Percentiles rank a stretch among this genome's conserved stretches.
Conservation (phyloP, 2,888 invertebrate genomes). For the Acronicta aceris region DNA sequence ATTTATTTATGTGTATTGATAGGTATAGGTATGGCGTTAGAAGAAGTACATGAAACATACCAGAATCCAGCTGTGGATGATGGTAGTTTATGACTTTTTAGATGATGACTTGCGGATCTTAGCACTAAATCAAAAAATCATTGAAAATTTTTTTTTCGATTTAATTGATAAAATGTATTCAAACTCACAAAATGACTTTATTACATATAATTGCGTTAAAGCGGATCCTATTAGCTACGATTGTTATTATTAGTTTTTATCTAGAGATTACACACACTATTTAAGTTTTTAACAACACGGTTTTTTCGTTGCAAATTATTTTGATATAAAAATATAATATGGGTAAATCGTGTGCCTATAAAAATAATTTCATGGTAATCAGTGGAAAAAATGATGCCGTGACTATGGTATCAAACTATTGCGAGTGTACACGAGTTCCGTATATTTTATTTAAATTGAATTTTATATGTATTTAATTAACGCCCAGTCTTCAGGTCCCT, state of each 20-base stretch:
- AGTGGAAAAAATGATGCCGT: constrained; percentile 15
- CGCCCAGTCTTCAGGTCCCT: no score
- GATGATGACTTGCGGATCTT: background rate
- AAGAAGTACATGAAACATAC: no score
- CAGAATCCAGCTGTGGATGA: no score
- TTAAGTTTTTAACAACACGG: constrained; percentile 20
- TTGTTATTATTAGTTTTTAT: constrained; percentile 30
- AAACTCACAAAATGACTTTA: constrained; percentile 20
- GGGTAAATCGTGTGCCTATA: constrained; percentile 34
- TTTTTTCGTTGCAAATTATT: constrained; percentile 29
- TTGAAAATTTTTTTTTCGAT: background rate
- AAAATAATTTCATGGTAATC: constrained; percentile 17
- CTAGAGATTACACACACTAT: constrained; percentile 3
- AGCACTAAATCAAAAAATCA: background rate
- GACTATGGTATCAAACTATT: background rate
- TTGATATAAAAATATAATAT: constrained; percentile 16
- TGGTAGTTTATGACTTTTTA: no score
- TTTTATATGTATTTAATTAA: no score
- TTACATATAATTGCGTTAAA: constrained; percentile 14
- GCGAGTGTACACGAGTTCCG: constrained; percentile 10
- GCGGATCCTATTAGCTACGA: constrained; percentile 36
- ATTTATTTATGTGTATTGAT: no score
- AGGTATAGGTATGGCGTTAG: no score
- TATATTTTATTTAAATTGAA: background rate
- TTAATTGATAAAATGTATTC: background rate